These are phyloP conservation scores for pig (Sus scrofa) DNA, from an alignment of 2,113 vertebrate species.

Conservation along the genomic window T2T-Sscrofa CM000829.6:21342001-21342500, in stretches of 20 bases:
- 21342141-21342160: not conserved
- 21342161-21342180: not conserved
- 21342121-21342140: not conserved
- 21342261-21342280: not conserved
- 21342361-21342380: not conserved
- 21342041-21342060: not conserved
- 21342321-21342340: not conserved
- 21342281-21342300: fast-evolving
- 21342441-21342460: not conserved
- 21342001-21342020: not conserved
- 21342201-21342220: not conserved
- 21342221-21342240: not conserved
- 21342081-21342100: not conserved
- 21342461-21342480: conserved; percentile 1
- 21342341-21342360: not conserved
- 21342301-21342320: not conserved
- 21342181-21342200: not conserved
- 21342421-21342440: not conserved
- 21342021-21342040: not conserved
- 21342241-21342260: not conserved
- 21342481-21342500: not conserved
- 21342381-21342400: not conserved
- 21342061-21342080: not conserved
- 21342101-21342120: not conserved
- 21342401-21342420: not conserved